phyloP scores from a whole-genome alignment of 1,140 invertebrate genomes.

The Heliconius hewitsoni region DNA sequence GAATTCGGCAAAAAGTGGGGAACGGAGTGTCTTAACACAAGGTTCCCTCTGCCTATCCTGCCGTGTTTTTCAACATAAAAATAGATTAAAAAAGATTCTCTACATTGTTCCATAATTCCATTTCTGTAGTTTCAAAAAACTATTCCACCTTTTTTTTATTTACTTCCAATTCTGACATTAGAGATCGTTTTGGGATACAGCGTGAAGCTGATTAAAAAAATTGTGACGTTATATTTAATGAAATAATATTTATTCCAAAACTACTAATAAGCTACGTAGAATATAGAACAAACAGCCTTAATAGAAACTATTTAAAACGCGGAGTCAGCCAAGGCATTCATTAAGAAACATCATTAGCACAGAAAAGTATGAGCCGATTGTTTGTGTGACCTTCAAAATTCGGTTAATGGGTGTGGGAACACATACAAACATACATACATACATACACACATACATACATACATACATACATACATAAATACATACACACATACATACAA shows the following conservation, averaged over 20 bases:
- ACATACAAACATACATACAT: slow-evolving; percentile 20
- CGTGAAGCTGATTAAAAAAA: too few relatives aligned
- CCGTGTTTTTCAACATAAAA: background rate
- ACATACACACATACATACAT: background rate
- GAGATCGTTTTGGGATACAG: too few relatives aligned
- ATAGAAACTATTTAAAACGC: background rate
- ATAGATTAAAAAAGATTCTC: background rate
- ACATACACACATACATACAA: too few relatives aligned
- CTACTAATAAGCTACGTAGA: background rate
- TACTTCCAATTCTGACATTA: too few relatives aligned
- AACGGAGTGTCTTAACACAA: too few relatives aligned
- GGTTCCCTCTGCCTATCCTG: too few relatives aligned
- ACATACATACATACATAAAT: too few relatives aligned
- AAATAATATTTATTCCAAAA: background rate
- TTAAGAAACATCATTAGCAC: slow-evolving; percentile 23
- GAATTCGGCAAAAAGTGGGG: too few relatives aligned
- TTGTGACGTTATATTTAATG: too few relatives aligned
- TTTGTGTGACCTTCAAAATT: slow-evolving; percentile 48
- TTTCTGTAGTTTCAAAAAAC: background rate
- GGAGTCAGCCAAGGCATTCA: background rate
- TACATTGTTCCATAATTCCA: background rate
- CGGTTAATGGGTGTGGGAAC: slow-evolving; percentile 57
- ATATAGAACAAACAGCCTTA: background rate
- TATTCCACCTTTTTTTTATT: background rate
- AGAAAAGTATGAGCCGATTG: slow-evolving; percentile 37